Conservation (phyloP, 2,888 invertebrate species). For the Sinelater perroti region DNA sequence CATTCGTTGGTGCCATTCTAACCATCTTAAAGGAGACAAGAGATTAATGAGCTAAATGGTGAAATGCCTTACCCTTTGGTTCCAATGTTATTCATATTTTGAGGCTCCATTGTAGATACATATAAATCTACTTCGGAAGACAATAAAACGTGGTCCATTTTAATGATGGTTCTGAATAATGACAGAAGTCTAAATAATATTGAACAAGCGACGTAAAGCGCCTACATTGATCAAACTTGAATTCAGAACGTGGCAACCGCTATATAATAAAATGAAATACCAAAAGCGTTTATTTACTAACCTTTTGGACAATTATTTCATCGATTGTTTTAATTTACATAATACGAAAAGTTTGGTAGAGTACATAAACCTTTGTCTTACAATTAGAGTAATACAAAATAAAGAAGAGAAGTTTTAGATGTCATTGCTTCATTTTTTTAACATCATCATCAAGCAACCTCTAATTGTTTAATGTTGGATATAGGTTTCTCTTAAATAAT, state of each 20-base stretch:
- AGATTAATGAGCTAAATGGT: not conserved
- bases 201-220: not conserved
- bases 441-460: no score
- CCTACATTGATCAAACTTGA: not conserved
- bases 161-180: not conserved
- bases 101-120: constrained; percentile 74
- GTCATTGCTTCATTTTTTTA: no score
- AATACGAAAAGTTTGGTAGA: no score
- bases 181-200: not conserved
- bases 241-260: not conserved
- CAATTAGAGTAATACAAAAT: no score
- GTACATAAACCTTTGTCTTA: no score
- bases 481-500: no score
- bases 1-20: constrained; percentile 82
- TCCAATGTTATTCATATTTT: constrained; percentile 74
- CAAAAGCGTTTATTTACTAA: no score
- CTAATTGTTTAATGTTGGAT: no score
- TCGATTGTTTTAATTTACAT: no score
- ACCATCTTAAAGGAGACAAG: constrained; percentile 67
- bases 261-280: no score
- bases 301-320: no score
- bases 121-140: constrained; percentile 79
- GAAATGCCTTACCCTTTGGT: constrained; percentile 51
- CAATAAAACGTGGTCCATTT: constrained; percentile 67
- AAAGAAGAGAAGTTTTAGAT: no score